Base-by-base conservation (phyloP, 2,797 vertebrate species). In the Gadopsis bispinosus region DNA sequence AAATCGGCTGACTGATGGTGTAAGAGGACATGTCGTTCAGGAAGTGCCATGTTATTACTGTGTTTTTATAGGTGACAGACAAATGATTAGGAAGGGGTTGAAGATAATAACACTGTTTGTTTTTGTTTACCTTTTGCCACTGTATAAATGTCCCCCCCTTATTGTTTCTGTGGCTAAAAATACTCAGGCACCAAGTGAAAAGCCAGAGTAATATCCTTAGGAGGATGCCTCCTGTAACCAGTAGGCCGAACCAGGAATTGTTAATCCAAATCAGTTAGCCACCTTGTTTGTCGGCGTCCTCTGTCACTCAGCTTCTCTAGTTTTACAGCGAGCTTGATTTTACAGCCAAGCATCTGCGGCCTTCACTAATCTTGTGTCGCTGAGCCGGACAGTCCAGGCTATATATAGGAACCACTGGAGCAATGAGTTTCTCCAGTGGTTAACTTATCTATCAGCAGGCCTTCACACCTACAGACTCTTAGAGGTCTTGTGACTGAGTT, bases 301-400 rank as follows among this genome's bases (percentile, higher is more conserved):
- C 74, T 63, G 33, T 73, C 81, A 67, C 73, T 59, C 63, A 60
- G 20, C 43, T 29, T 77, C 20, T 67, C 54, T 67, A 14, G 29
- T 77, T 87, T 80, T 74, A 85, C 62, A 54, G n/a, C 31, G 33
- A 19, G 48, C 64, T 80, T 78, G 51, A 68, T 60, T 76, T 76
- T 83, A 76, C 43, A 61, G 55, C 66, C 48, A 51, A 41, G 66
- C 58, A 64, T 58, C 53, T 26, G 3, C 5, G 50, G 84, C 79
- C 83, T 83, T 88, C 48, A 68, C 61, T 77, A 61, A 59, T 79
- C 37, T 39, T 41, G 20, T 72, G 48, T 53, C 1, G 17, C 58
- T 16, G 22, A 73, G 41, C 39, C 3, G 8, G 50, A 73, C n/a
- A 47, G 69, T 59, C 20, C 31, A 10, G 20, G 43, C 86, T 87